Percentiles rank a stretch among this genome's conserved stretches.
Evolutionary conservation across 2,113 vertebrate species (phyloP).

Genomic region (Equus przewalskii): DNA sequence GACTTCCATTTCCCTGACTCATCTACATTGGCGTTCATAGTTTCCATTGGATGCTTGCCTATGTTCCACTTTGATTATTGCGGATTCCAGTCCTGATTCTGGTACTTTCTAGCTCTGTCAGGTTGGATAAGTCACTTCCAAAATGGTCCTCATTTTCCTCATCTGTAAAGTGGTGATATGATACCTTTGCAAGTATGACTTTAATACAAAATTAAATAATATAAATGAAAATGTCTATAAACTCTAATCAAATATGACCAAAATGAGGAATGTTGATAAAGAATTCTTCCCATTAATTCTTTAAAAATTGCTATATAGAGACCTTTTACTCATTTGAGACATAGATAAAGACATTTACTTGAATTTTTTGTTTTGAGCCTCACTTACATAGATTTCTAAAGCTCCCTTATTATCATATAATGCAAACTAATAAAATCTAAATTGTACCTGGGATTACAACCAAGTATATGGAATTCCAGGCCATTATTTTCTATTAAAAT

Average conservation of each 20-base stretch:
- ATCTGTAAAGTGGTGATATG: slow-evolving; percentile 53
- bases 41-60: background rate
- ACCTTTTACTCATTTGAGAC: background rate
- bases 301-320: background rate
- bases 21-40: background rate
- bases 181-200: background rate
- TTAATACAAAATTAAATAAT: background rate
- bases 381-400: background rate
- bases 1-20: slow-evolving; percentile 36
- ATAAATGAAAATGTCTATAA: background rate
- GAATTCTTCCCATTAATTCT: background rate
- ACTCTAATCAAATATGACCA: background rate
- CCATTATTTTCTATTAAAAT: background rate
- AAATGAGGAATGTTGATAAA: background rate
- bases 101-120: background rate
- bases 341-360: background rate
- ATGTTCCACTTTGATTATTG: background rate
- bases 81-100: background rate
- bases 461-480: background rate
- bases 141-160: slow-evolving; percentile 9
- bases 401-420: background rate
- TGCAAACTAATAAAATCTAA: background rate
- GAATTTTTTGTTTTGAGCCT: background rate
- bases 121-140: background rate
- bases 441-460: background rate